These are phyloP conservation scores for Diploscapter pachys DNA, from an alignment of 1,140 invertebrate species.

Conservation along the genomic window DNA sequence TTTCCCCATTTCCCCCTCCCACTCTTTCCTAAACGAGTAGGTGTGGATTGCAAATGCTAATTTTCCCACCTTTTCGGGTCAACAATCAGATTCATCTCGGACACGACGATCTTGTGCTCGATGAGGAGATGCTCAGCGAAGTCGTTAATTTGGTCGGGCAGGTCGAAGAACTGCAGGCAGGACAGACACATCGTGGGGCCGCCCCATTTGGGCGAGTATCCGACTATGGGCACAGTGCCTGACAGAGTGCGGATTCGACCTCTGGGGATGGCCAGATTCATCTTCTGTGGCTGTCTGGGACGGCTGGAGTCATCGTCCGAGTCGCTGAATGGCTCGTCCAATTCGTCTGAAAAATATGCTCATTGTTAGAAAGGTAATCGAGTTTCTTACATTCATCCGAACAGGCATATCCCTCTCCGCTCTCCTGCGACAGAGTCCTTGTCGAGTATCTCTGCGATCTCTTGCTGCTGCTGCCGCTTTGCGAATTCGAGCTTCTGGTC, in stretches of 20 bases:
- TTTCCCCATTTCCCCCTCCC: not conserved
- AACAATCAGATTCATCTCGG: slow-evolving; percentile 56
- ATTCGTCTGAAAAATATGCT: slow-evolving; percentile 43
- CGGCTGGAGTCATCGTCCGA: slow-evolving; percentile 47
- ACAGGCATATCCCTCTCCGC: slow-evolving; percentile 55
- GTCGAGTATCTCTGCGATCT: slow-evolving; percentile 14
- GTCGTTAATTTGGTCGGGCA: slow-evolving; percentile 50
- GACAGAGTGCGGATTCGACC: slow-evolving; percentile 55
- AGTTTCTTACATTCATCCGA: slow-evolving; percentile 43
- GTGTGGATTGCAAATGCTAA: not conserved
- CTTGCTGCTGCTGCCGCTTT: slow-evolving; percentile 36
- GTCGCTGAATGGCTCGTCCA: slow-evolving; percentile 57
- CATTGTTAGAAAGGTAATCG: not conserved
- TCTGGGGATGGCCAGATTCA: slow-evolving; percentile 48
- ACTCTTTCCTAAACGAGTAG: not conserved
- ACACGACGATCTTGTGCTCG: slow-evolving; percentile 50
- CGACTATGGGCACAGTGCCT: slow-evolving; percentile 52
- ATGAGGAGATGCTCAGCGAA: slow-evolving; percentile 37
- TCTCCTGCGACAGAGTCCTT: slow-evolving; percentile 42
- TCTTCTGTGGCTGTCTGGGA: slow-evolving; percentile 42
- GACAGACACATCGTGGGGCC: slow-evolving; percentile 58
- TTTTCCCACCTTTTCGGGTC: slow-evolving; percentile 44
- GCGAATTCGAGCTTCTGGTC: slow-evolving; percentile 27
- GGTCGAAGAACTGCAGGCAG: slow-evolving; percentile 56
- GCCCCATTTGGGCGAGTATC: slow-evolving; percentile 56